A percentile compares a stretch with the other conserved stretches of the same genome.
These are phyloP conservation scores for Celastrina argiolus DNA, from an alignment of 2,888 invertebrate species.

Conservation along the genomic window DNA sequence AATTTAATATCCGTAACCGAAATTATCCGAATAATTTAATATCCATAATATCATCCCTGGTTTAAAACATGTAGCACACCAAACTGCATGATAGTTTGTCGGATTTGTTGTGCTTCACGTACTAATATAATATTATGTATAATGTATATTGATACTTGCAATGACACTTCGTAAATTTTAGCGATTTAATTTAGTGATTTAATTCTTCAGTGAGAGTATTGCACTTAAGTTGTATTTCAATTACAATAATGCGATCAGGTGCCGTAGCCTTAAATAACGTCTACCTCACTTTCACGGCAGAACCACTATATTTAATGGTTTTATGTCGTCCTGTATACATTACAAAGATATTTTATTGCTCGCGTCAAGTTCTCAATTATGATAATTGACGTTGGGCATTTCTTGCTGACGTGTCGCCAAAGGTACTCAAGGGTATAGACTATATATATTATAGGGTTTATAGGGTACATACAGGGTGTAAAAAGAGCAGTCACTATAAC, in stretches of 20 bases:
- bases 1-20: no score
- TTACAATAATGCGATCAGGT: not conserved
- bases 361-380: conserved; percentile 52
- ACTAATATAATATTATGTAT: not conserved
- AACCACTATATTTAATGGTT: conserved; percentile 28
- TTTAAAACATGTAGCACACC: no score
- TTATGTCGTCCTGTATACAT: conserved; percentile 25
- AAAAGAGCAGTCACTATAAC: no score
- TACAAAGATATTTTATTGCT: conserved; percentile 32
- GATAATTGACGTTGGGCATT: conserved; percentile 51
- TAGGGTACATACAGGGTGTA: no score
- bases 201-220: not conserved
- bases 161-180: not conserved
- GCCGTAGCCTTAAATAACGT: conserved; percentile 3
- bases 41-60: no score
- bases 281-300: not conserved
- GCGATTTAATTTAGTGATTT: not conserved
- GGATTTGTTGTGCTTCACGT: no score
- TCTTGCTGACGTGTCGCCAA: conserved; percentile 41
- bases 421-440: conserved; percentile 24
- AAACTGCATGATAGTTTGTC: no score
- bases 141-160: not conserved
- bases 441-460: no score
- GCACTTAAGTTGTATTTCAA: not conserved
- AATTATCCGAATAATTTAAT: no score